phyloP scores from a whole-genome alignment of 2,797 vertebrate species.

The Toxotes lorentzi region DNA sequence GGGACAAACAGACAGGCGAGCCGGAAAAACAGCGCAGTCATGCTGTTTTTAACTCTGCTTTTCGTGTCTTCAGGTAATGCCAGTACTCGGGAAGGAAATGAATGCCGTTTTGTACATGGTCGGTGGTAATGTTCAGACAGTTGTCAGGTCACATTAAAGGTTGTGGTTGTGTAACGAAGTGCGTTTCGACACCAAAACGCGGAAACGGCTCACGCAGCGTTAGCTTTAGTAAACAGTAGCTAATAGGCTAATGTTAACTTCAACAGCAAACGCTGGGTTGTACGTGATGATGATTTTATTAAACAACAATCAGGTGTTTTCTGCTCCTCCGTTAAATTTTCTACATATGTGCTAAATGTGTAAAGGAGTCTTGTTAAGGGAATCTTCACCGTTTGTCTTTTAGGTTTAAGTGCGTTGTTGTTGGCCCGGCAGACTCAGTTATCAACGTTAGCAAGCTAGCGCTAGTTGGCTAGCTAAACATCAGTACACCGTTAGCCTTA shows the following conservation, averaged over 20 bases:
- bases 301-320: too few species aligned
- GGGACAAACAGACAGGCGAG: neutral
- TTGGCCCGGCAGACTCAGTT: constrained; percentile 9
- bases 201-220: constrained; percentile 56
- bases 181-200: constrained; percentile 49
- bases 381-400: neutral
- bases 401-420: neutral
- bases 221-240: constrained; percentile 37
- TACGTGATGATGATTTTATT: neutral
- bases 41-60: constrained; percentile 82
- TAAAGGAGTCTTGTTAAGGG: rapidly evolving
- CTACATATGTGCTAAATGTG: rapidly evolving
- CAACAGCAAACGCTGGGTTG: too few species aligned
- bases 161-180: constrained; percentile 42
- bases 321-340: rapidly evolving
- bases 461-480: neutral
- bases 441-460: constrained; percentile 31
- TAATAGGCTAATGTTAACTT: neutral
- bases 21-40: constrained; percentile 66
- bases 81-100: rapidly evolving
- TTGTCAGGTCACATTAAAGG: neutral
- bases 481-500: neutral
- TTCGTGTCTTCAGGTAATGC: constrained; percentile 83
- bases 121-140: rapidly evolving
- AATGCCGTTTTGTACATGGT: rapidly evolving